Base-by-base conservation (phyloP, 1,140 invertebrate species). In the Bombus cullumanus region DNA sequence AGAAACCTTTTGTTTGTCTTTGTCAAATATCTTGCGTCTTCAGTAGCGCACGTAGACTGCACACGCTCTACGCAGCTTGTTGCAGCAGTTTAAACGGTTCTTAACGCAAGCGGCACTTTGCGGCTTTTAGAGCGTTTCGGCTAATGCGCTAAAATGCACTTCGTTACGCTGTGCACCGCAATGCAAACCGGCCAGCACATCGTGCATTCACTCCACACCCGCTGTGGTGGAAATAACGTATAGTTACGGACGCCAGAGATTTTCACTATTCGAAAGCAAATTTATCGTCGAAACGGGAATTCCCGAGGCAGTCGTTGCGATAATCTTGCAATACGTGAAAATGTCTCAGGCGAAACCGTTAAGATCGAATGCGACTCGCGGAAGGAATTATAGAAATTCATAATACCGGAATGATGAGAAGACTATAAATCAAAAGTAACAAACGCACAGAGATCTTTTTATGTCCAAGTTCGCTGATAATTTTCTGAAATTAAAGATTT, bases 101-200 rank as follows among this genome's bases (percentile, higher is more conserved):
- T 81, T 87, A 91, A 87, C 81, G 85, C 87, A 72, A 84, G 78
- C 83, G 84, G 86, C 84, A 88, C 86, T 92, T 92, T 88, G 90
- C 81, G 85, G 87, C 87, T 86, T 85, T 91, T 91, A 88, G 87
- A 92, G 85, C 76, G 79, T 90, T 87, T 86, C 81, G 81, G 89
- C 85, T 92, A 91, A 91, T 88, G 83, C 81, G 88, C 85, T 89
- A 91, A 89, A 92, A 92, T 83, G 86, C 88, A 90, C 89, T 92
- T 92, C 90, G 86, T 91, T 89, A 86, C 86, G 87, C 87, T 85
- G 83, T 88, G 82, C 75, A 85, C 82, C 82, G 86, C 74, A 84
- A 87, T 80, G 86, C 75, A 75, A 87, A 85, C 69, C 69, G 82
- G 59, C 66, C 80, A 53, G 13, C 25, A 43, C 72, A 59, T 64